Conservation (phyloP, 2,113 vertebrate genomes). For the Egretta garzetta region DNA sequence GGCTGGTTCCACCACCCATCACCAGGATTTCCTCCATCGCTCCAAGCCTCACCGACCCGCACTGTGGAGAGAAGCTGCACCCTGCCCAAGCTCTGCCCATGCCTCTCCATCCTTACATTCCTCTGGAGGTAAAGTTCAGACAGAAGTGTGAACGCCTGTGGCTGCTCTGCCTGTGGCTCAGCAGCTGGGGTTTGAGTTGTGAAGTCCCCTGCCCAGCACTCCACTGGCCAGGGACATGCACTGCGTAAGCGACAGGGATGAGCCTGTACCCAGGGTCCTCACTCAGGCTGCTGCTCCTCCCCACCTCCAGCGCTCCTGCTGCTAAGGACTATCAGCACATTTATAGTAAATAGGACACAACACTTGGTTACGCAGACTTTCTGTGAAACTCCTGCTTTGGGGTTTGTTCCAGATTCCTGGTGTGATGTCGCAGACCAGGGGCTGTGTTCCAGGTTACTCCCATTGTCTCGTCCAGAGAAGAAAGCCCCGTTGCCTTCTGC, state of each 20-base stretch:
- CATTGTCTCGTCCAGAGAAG: fast-evolving
- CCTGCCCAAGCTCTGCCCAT: not conserved
- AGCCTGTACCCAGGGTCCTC: not conserved
- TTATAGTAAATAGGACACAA: not conserved
- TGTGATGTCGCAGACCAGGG: not conserved
- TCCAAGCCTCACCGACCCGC: fast-evolving
- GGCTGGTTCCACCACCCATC: not conserved
- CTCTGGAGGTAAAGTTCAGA: not conserved
- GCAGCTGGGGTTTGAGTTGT: not conserved
- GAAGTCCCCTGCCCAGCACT: not conserved
- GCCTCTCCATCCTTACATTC: not conserved
- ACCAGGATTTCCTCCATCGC: not conserved
- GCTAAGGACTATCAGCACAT: not conserved
- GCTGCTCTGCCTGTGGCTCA: not conserved
- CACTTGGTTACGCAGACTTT: not conserved
- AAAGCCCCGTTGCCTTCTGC: not conserved
- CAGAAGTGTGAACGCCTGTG: fast-evolving
- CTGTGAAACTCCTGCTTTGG: not conserved
- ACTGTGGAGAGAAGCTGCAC: fast-evolving
- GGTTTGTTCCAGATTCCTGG: not conserved
- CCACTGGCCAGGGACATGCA: not conserved
- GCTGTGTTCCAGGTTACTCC: not conserved
- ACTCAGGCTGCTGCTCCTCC: not conserved
- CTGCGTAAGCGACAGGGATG: not conserved
- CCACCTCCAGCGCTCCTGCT: not conserved